Percentiles rank a stretch among this genome's conserved stretches.
phyloP scores from a whole-genome alignment of 1,140 invertebrate genomes.

The Palaemon carinicauda region DNA sequence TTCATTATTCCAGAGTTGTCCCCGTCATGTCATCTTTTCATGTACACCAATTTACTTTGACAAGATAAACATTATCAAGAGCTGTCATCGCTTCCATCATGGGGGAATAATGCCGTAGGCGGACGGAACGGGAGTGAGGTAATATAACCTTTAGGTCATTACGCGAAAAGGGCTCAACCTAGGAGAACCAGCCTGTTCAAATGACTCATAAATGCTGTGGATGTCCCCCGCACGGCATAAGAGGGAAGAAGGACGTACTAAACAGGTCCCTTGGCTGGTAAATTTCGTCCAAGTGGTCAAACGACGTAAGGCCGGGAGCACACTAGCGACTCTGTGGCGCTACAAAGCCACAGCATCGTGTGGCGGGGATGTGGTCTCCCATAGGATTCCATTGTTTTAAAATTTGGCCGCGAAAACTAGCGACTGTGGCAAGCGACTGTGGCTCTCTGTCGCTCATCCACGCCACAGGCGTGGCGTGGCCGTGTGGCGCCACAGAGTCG shows the following conservation, averaged over 20 bases:
- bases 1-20: conserved; percentile 58
- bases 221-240: conserved; percentile 38
- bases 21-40: conserved; percentile 57
- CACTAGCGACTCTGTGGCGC: no score
- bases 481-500: no score
- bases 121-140: no score
- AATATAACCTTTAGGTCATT: not conserved
- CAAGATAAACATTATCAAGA: conserved; percentile 60
- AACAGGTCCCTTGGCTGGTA: not conserved
- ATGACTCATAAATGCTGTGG: conserved; percentile 31
- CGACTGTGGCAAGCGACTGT: no score
- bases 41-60: conserved; percentile 60
- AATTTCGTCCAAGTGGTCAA: not conserved
- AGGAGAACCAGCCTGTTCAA: not conserved
- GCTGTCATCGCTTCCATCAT: conserved; percentile 56
- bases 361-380: no score
- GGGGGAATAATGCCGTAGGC: conserved; percentile 18
- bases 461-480: no score
- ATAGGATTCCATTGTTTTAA: no score
- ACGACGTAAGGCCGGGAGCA: no score
- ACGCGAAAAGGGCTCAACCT: not conserved
- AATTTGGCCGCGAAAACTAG: no score
- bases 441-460: no score
- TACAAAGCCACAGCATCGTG: no score
- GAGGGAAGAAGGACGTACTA: conserved; percentile 19